Percentiles rank a stretch among this genome's conserved stretches.
phyloP scores from a whole-genome alignment of 2,888 invertebrate genomes.

The Agonopterix heracliana region DNA sequence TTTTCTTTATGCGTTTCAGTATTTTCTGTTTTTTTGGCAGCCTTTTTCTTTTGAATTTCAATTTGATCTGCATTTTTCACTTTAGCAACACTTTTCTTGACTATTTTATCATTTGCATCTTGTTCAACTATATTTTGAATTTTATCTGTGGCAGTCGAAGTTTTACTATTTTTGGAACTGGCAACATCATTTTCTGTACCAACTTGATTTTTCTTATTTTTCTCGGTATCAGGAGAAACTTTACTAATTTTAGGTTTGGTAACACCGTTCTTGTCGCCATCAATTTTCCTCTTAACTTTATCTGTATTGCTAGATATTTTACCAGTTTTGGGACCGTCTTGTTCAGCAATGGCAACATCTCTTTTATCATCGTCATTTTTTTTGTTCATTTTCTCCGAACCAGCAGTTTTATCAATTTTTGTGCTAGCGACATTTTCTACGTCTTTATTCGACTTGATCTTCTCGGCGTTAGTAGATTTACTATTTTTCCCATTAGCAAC shows the following conservation, averaged over 20 bases:
- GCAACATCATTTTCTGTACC: conserved; percentile 5
- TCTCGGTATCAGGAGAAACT: conserved; percentile 4
- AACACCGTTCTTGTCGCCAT: not conserved
- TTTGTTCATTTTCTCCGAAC: too few species aligned
- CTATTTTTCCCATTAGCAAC: conserved; percentile 9
- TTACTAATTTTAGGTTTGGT: not conserved
- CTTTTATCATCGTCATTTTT: too few species aligned
- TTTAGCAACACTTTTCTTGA: too few species aligned
- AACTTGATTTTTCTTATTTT: conserved; percentile 4
- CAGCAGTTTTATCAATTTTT: conserved; percentile 6
- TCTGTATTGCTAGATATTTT: not conserved
- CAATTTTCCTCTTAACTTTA: not conserved
- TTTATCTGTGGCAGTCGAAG: too few species aligned
- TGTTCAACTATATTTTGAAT: too few species aligned
- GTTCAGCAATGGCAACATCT: too few species aligned
- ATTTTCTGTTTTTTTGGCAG: too few species aligned
- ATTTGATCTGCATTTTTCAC: too few species aligned
- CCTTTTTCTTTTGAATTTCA: too few species aligned
- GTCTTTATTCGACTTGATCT: not conserved
- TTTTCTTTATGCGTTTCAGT: too few species aligned
- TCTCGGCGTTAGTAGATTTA: not conserved
- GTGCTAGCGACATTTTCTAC: conserved; percentile 3
- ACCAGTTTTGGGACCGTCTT: too few species aligned
- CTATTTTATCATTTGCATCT: too few species aligned
- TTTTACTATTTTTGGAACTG: not conserved